These are phyloP conservation scores for Prenolepis imparis DNA, from an alignment of 2,888 invertebrate species.

Conservation along the genomic window DNA sequence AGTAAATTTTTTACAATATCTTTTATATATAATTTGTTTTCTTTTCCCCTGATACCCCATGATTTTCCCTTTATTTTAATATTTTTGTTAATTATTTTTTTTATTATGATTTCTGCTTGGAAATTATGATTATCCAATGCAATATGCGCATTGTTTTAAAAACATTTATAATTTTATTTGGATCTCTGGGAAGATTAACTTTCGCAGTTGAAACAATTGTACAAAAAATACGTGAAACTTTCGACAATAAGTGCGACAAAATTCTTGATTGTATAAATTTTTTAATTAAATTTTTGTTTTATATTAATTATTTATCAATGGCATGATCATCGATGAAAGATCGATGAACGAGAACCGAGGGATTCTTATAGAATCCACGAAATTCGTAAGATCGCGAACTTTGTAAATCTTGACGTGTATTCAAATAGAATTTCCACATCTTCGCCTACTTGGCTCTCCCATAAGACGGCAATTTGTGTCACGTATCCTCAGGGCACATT, in stretches of 20 bases:
- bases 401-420: background rate
- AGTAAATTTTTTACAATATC: background rate
- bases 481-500: constrained; percentile 81
- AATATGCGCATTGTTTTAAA: background rate
- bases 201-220: background rate
- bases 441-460: constrained; percentile 15
- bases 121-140: background rate
- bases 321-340: background rate
- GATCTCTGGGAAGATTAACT: background rate
- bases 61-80: constrained; percentile 11
- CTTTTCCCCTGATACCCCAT: background rate
- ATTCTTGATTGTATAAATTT: background rate
- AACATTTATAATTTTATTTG: background rate
- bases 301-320: constrained; percentile 14
- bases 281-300: constrained; percentile 11
- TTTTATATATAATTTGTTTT: constrained; percentile 1
- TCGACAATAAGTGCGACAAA: background rate
- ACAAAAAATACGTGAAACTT: background rate
- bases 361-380: background rate
- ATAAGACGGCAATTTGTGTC: constrained; percentile 32
- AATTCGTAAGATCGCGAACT: background rate
- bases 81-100: constrained; percentile 3
- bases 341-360: background rate
- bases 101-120: background rate
- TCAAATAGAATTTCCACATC: constrained; percentile 10